phyloP scores from a whole-genome alignment of 1,140 invertebrate genomes.

The Streblospio benedicti region DNA sequence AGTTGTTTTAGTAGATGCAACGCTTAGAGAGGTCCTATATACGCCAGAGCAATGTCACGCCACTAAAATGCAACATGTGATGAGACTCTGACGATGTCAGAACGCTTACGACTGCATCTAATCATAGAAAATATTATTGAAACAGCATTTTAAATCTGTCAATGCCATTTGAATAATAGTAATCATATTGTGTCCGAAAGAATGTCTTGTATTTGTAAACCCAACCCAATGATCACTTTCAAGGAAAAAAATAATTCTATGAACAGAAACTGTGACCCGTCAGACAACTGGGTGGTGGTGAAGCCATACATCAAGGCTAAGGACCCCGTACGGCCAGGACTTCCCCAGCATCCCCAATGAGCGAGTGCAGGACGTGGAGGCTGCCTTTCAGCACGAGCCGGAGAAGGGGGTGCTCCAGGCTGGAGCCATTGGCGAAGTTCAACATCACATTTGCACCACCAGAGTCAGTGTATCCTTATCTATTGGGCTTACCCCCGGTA shows the following conservation, averaged over 20 bases:
- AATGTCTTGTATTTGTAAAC: not conserved
- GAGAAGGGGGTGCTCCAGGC: slow-evolving; percentile 31
- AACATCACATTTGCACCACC: slow-evolving; percentile 41
- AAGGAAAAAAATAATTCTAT: too few species aligned
- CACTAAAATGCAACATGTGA: too few species aligned
- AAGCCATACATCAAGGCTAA: slow-evolving; percentile 34
- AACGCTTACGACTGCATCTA: too few species aligned
- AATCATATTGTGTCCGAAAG: not conserved
- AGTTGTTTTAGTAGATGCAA: not conserved
- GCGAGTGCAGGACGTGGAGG: slow-evolving; percentile 34
- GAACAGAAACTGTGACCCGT: slow-evolving; percentile 38
- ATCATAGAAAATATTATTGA: not conserved
- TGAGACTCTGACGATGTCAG: too few species aligned
- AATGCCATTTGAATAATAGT: too few species aligned
- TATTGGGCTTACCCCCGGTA: too few species aligned
- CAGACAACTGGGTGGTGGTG: slow-evolving; percentile 41
- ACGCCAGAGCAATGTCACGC: too few species aligned
- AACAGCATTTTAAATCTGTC: too few species aligned
- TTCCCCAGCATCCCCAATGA: slow-evolving; percentile 16
- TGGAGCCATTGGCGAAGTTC: slow-evolving; percentile 28
- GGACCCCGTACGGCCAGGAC: not conserved
- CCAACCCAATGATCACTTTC: too few species aligned
- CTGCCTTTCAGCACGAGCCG: slow-evolving; percentile 40
- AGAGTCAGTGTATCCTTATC: too few species aligned
- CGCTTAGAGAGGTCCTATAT: too few species aligned